Base-by-base conservation (phyloP, 1,140 invertebrate genomes). In the Eumeta japonica region DNA sequence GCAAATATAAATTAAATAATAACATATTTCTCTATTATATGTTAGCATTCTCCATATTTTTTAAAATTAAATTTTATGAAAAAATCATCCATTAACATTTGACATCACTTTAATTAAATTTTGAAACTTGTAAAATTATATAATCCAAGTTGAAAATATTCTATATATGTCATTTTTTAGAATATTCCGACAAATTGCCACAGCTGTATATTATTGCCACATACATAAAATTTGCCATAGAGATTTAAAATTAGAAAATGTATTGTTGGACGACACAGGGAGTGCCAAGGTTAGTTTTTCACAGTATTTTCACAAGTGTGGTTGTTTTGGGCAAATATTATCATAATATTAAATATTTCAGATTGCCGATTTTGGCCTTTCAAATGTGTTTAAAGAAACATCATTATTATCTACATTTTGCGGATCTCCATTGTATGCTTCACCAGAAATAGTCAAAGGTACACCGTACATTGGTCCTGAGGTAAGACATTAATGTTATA, bases 161-260 rank as follows among this genome's bases (percentile, higher is more conserved):
- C n/a, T n/a, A n/a, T n/a, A n/a, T n/a, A n/a, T n/a, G n/a, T n/a
- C n/a, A n/a, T 39, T 36, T 38, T 73, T 73, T 37, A 77, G 75
- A 62, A 88, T 99, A 72, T 99, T 99, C 72, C 82, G 96, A 33
- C 97, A 99, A 77, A 97, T 99, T 43, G 87, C 93, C 10, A 97
- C 94, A 14, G 96, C 97, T 35, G 89, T 97, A 29, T 96, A 95
- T 73, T 98, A 98, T 77, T 98, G 96, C 77, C 97, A 99, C 77
- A 97, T 97, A 82, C 94, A 97, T 75, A 94, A 94, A 75, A 95
- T 95, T 50, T 97, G 92, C 65, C 97, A 99, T 77, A 81, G 97
- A 53, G 97, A 99, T 83, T 80, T 99, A 47, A 99, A 99, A 73
- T 80, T 99, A 48, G 97, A 99, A 77, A 99, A 99, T 78, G 97